These are phyloP conservation scores for Porphyrio hochstetteri DNA, from an alignment of 2,113 vertebrate genomes.

Conservation along the genomic window DNA sequence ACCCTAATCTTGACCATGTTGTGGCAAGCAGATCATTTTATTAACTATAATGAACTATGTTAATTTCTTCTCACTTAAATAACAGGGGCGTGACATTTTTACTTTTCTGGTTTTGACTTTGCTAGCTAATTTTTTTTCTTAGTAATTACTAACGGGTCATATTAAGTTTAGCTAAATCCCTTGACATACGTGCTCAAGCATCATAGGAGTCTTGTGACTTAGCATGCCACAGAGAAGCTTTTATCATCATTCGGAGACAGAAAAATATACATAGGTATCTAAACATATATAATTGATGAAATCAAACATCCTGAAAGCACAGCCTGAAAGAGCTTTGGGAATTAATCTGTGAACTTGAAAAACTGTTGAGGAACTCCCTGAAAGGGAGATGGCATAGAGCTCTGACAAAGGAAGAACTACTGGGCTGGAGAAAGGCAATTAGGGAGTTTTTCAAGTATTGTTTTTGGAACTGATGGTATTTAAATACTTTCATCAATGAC, in stretches of 20 bases:
- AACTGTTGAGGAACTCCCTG: neutral
- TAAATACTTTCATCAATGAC: neutral
- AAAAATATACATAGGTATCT: neutral
- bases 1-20: neutral
- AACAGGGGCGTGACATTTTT: neutral
- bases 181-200: neutral
- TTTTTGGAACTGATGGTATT: neutral
- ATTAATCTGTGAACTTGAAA: neutral
- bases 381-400: neutral
- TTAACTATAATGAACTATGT: neutral
- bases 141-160: rapidly evolving
- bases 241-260: neutral
- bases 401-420: neutral
- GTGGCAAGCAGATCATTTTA: neutral
- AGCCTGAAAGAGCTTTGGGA: neutral
- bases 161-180: neutral
- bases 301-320: neutral
- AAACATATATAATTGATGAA: neutral
- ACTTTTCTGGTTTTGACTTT: neutral
- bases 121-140: neutral
- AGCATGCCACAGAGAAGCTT: neutral
- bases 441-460: neutral
- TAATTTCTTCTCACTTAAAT: neutral
- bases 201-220: neutral
- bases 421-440: neutral